These are phyloP conservation scores for Platysternon megacephalum DNA, from an alignment of 2,113 vertebrate genomes.

Conservation along the genomic window DNA sequence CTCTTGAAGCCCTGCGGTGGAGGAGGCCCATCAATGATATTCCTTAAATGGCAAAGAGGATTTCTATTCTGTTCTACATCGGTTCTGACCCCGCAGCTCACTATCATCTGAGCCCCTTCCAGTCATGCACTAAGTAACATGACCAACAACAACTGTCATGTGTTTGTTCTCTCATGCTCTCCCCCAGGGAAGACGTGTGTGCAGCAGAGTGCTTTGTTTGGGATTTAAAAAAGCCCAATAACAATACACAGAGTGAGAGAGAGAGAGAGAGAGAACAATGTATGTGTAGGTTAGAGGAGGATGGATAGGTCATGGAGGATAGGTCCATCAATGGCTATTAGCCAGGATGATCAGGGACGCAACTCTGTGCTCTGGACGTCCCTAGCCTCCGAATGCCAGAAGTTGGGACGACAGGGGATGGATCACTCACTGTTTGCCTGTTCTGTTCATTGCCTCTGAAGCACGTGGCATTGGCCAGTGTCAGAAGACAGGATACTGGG, in stretches of 20 bases:
- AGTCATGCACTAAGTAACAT: neutral
- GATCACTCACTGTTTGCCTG: neutral
- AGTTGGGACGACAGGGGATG: neutral
- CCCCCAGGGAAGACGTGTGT: neutral
- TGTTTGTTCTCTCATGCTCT: neutral
- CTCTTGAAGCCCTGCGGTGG: neutral
- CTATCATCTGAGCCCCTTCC: neutral
- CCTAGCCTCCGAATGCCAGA: neutral
- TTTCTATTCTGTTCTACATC: neutral
- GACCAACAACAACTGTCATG: neutral
- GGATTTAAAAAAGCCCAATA: neutral
- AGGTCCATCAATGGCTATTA: neutral
- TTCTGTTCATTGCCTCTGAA: neutral
- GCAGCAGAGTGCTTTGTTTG: neutral
- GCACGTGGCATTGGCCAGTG: neutral
- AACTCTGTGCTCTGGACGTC: too few species aligned
- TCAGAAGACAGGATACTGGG: neutral
- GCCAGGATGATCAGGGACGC: neutral
- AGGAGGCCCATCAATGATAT: neutral
- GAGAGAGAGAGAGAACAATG: neutral
- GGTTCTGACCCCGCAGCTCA: neutral
- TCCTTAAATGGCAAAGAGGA: neutral
- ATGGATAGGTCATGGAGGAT: neutral
- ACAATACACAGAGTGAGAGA: too few species aligned
- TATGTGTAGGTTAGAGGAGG: neutral